A percentile compares a stretch with the other conserved stretches of the same genome.
phyloP scores from a whole-genome alignment of 2,113 vertebrate genomes.

The Columbina picui region DNA sequence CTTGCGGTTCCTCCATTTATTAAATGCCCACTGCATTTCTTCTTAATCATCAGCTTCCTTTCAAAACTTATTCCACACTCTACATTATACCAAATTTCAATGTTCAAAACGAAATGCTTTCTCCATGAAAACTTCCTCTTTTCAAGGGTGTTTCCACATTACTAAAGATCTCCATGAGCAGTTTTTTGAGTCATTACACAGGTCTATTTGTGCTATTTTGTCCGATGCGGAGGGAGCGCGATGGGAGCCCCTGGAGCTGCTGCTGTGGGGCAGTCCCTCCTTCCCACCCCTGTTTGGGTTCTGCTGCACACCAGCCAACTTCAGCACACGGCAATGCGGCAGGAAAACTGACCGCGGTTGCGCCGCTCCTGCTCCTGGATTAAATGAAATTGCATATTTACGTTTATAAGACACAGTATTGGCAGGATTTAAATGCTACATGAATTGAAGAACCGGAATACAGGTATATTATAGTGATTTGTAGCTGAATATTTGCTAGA shows the following conservation, averaged over 20 bases:
- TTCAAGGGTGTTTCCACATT: conserved; percentile 72
- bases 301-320: not conserved
- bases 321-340: not conserved
- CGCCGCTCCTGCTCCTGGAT: not conserved
- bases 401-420: conserved; percentile 40
- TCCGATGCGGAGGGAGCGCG: not conserved
- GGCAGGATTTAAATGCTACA: conserved; percentile 41
- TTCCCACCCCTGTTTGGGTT: not conserved
- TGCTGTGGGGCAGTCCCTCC: not conserved
- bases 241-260: conserved; percentile 1
- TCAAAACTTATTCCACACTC: conserved; percentile 92
- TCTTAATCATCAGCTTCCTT: conserved; percentile 98
- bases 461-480: conserved; percentile 59
- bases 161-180: conserved; percentile 75
- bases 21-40: conserved; percentile 95
- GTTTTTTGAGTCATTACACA: conserved; percentile 64
- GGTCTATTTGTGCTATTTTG: conserved; percentile 50
- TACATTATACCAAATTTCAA: conserved; percentile 86
- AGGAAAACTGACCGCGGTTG: not conserved
- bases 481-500: conserved; percentile 30
- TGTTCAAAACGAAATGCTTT: conserved; percentile 84
- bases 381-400: conserved; percentile 63
- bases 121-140: conserved; percentile 79
- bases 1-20: conserved; percentile 89
- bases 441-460: conserved; percentile 37